These are phyloP conservation scores for Sphenodon punctatus DNA, from an alignment of 2,797 vertebrate species.

Conservation along the genomic window DNA sequence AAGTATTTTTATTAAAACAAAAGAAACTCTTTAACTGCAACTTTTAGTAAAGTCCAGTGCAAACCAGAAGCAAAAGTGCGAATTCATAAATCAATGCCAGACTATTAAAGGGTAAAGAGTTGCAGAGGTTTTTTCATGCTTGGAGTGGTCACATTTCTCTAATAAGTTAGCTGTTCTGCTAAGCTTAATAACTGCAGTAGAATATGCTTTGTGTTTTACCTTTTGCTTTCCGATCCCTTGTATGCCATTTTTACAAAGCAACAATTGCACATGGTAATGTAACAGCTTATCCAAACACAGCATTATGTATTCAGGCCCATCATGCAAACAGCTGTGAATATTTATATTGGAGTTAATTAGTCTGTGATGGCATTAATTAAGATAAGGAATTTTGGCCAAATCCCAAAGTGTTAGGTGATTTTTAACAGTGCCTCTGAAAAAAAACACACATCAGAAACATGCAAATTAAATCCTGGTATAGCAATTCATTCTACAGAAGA, in stretches of 20 bases:
- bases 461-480: conserved; percentile 1
- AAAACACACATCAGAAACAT: conserved; percentile 19
- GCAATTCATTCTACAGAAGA: conserved; percentile 14
- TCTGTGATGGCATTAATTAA: conserved; percentile 49
- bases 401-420: not conserved
- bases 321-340: conserved; percentile 31
- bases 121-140: not conserved
- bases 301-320: conserved; percentile 31
- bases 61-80: not conserved
- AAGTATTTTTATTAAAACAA: not conserved
- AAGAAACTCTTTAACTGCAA: accelerated
- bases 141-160: not conserved
- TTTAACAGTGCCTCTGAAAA: conserved; percentile 19
- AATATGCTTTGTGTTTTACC: not conserved
- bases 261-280: not conserved
- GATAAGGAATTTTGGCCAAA: conserved; percentile 45
- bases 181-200: not conserved
- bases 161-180: not conserved
- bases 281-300: conserved; percentile 34
- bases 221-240: not conserved
- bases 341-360: conserved; percentile 56
- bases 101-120: not conserved
- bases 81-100: not conserved
- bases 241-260: not conserved
- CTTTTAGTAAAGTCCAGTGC: accelerated